Evolutionary conservation across 2,113 vertebrate species (phyloP).

Genomic region (Neoarius graeffei): DNA sequence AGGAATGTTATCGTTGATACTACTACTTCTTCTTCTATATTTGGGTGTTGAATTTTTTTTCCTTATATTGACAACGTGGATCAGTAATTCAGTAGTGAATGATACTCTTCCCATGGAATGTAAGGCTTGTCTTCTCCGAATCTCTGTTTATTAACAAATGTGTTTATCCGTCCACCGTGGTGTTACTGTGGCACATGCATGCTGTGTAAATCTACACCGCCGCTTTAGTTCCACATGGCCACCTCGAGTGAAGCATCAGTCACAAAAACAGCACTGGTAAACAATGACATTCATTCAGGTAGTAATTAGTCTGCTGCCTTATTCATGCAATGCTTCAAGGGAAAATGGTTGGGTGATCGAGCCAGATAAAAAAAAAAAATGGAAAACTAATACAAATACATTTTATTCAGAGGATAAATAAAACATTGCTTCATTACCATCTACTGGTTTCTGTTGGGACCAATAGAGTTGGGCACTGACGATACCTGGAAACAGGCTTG

Average conservation of each 20-base stretch:
- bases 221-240: neutral
- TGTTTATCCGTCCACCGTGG: neutral
- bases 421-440: neutral
- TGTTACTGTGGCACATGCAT: neutral
- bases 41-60: neutral
- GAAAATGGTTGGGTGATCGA: neutral
- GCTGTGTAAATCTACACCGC: conserved; percentile 12
- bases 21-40: neutral
- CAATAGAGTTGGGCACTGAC: neutral
- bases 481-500: neutral
- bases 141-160: neutral
- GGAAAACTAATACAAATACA: neutral
- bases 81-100: neutral
- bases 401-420: neutral
- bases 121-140: neutral
- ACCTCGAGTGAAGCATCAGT: conserved; percentile 13
- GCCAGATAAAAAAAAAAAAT: neutral
- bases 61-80: neutral
- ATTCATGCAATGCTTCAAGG: neutral
- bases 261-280: conserved; percentile 6
- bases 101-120: neutral
- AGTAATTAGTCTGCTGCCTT: neutral
- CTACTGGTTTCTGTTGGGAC: neutral
- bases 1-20: neutral
- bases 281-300: neutral